phyloP scores from a whole-genome alignment of 2,113 vertebrate species.

The Eptesicus fuscus region DNA sequence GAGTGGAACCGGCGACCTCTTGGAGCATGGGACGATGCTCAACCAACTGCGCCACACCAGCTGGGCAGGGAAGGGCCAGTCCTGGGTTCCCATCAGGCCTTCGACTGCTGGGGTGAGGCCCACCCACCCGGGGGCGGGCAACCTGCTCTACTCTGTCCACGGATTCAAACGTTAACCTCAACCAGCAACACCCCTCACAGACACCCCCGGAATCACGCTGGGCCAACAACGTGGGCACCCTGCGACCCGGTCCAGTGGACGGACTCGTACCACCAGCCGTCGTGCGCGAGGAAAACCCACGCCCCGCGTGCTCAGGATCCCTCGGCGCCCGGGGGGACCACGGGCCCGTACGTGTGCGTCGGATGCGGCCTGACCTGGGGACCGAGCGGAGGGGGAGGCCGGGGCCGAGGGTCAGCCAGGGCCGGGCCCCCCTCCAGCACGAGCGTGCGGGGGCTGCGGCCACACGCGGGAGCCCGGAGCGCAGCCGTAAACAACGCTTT shows the following conservation, averaged over 20 bases:
- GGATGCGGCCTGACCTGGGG: rapidly evolving
- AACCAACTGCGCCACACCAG: too few species aligned
- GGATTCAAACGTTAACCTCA: background rate
- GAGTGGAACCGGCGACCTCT: too few species aligned
- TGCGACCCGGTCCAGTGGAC: background rate
- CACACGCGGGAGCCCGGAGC: rapidly evolving
- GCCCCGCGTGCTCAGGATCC: background rate
- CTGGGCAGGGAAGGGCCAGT: background rate
- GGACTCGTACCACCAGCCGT: background rate
- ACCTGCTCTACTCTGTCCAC: background rate
- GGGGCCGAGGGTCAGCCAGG: background rate
- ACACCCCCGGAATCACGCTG: background rate
- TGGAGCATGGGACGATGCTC: too few species aligned
- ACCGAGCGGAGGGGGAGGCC: background rate
- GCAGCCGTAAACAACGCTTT: background rate
- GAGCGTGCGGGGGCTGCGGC: background rate
- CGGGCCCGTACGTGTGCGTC: rapidly evolving
- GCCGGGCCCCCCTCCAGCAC: too few species aligned
- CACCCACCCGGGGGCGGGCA: too few species aligned
- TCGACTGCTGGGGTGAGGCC: background rate
- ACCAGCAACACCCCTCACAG: background rate
- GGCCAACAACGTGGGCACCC: background rate
- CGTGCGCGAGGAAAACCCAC: background rate
- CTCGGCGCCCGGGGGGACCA: rapidly evolving
- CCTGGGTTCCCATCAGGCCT: background rate